A percentile compares a stretch with the other conserved stretches of the same genome.
These are phyloP conservation scores for Lordiphosa collinella DNA, from an alignment of 1,140 invertebrate genomes.

Conservation along the genomic window DNA sequence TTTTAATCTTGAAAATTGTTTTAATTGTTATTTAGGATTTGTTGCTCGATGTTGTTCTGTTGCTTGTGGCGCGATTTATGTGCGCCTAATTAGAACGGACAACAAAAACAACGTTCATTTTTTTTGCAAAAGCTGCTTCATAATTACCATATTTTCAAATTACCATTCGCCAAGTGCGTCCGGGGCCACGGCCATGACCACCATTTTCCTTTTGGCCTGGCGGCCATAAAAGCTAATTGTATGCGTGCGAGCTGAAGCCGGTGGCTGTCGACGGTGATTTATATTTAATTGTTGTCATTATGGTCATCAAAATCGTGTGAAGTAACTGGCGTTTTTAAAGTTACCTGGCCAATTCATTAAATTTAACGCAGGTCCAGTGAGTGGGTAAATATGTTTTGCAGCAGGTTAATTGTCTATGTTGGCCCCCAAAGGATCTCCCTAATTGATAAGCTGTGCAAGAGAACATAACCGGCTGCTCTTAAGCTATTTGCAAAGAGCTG, in stretches of 20 bases:
- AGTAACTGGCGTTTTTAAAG: constrained; percentile 20
- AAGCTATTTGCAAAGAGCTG: constrained; percentile 20
- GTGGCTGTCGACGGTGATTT: constrained; percentile 47
- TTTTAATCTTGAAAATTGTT: constrained; percentile 77
- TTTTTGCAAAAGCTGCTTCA: constrained; percentile 45
- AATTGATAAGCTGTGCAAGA: too few species aligned
- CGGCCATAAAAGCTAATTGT: constrained; percentile 76
- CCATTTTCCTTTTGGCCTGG: constrained; percentile 38
- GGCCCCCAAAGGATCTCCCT: too few species aligned
- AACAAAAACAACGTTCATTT: constrained; percentile 16
- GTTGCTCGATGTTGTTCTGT: constrained; percentile 30
- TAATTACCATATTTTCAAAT: constrained; percentile 78
- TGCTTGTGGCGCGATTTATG: constrained; percentile 58
- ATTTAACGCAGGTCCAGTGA: too few species aligned
- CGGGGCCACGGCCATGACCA: constrained; percentile 33
- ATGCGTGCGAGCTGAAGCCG: constrained; percentile 45
- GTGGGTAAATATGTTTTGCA: too few species aligned
- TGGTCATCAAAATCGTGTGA: constrained; percentile 65
- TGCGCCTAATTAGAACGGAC: constrained; percentile 71
- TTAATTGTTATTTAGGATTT: constrained; percentile 78
- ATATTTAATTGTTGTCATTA: constrained; percentile 78
- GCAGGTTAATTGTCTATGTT: too few species aligned
- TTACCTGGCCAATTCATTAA: constrained; percentile 11
- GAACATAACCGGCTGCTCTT: constrained; percentile 24
- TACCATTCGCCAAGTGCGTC: constrained; percentile 62